Conservation (phyloP, 2,797 vertebrate genomes). For the Xiphorhynchus erythropygius region DNA sequence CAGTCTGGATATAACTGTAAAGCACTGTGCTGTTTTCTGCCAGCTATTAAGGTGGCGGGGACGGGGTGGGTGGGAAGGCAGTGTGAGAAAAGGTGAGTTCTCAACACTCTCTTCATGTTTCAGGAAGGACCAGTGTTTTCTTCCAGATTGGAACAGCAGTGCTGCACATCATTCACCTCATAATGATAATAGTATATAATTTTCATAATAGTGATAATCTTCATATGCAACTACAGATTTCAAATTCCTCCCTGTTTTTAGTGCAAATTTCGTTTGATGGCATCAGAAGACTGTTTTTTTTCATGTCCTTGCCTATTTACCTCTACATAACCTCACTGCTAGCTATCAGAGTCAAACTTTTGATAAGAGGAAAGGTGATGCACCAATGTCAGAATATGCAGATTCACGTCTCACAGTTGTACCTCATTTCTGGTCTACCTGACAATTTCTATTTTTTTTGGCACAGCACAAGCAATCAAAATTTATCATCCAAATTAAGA, state of each 20-base stretch:
- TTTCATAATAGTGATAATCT: neutral
- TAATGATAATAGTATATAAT: constrained; percentile 40
- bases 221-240: neutral
- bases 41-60: neutral
- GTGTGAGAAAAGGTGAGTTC: neutral
- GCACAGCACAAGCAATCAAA: constrained; percentile 75
- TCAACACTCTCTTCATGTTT: neutral
- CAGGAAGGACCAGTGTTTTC: neutral
- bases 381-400: constrained; percentile 37
- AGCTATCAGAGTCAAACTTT: neutral
- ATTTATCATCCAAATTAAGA: constrained; percentile 83
- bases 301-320: neutral
- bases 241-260: neutral
- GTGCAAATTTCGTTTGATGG: neutral
- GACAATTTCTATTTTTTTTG: constrained; percentile 64
- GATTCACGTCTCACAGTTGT: constrained; percentile 50
- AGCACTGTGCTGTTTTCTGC: neutral
- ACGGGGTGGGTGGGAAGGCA: neutral
- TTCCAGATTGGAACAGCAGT: neutral
- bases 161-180: neutral
- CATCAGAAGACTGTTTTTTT: neutral
- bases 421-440: constrained; percentile 58
- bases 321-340: neutral
- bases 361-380: neutral
- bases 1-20: neutral